These are phyloP conservation scores for Tachysurus fulvidraco DNA, from an alignment of 2,113 vertebrate genomes.

Conservation along the genomic window DNA sequence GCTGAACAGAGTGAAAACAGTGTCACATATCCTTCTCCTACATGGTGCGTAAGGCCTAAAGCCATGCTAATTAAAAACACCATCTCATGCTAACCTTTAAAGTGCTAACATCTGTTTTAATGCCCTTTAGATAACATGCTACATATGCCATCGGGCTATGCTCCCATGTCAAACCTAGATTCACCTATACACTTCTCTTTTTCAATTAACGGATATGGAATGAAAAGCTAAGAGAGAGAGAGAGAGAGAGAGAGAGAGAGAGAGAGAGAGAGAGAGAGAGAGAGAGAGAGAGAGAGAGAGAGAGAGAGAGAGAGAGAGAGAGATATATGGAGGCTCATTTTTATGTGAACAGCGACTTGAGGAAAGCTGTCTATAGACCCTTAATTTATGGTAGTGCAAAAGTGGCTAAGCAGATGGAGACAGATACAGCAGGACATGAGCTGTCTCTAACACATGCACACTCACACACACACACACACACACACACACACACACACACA, in stretches of 20 bases:
- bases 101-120: conserved; percentile 58
- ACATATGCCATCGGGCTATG: conserved; percentile 50
- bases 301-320: conserved; percentile 31
- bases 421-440: conserved; percentile 65
- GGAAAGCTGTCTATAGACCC: conserved; percentile 62
- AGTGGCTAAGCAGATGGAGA: conserved; percentile 68
- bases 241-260: conserved; percentile 34
- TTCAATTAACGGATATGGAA: conserved; percentile 47
- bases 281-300: conserved; percentile 37
- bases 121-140: conserved; percentile 68
- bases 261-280: conserved; percentile 31
- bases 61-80: conserved; percentile 67
- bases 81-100: conserved; percentile 69
- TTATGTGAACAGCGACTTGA: conserved; percentile 61
- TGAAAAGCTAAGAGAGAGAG: conserved; percentile 29
- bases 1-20: conserved; percentile 27
- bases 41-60: conserved; percentile 9
- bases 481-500: conserved; percentile 55
- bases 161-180: conserved; percentile 51
- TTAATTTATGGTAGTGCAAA: conserved; percentile 67
- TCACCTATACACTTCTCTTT: conserved; percentile 44
- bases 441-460: conserved; percentile 60
- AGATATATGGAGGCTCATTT: conserved; percentile 47
- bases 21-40: background rate
- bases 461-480: conserved; percentile 44